Conservation (phyloP, 2,888 invertebrate species). For the Orthosia incerta region DNA sequence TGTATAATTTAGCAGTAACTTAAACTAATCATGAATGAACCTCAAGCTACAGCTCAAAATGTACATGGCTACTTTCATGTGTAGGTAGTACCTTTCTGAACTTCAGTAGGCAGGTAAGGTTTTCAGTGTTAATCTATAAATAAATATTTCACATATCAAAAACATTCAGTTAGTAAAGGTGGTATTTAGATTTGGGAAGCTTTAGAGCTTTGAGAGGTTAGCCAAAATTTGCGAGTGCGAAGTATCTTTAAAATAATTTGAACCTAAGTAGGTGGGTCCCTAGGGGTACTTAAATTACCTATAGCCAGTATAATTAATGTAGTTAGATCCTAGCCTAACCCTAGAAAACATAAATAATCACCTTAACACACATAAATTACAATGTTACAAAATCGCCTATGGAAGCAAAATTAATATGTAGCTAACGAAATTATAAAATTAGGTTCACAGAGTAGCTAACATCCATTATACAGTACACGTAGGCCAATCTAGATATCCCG, state of each 20-base stretch:
- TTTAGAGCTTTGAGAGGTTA: no score
- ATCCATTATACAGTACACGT: conserved; percentile 19
- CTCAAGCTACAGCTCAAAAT: neutral
- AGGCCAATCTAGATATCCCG: conserved; percentile 52
- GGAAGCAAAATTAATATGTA: conserved; percentile 33
- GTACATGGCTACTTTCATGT: neutral
- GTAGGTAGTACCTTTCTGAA: neutral
- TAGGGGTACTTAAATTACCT: neutral
- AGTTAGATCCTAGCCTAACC: neutral
- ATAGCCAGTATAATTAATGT: neutral
- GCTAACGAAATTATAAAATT: conserved; percentile 39
- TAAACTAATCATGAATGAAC: neutral
- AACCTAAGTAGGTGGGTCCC: neutral
- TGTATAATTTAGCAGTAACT: conserved; percentile 34
- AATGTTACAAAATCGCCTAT: conserved; percentile 28
- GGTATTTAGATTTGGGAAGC: no score
- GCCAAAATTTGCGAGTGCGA: neutral
- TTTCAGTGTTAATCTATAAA: no score
- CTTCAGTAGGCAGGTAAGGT: no score
- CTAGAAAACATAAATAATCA: conserved; percentile 19
- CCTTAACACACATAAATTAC: conserved; percentile 1
- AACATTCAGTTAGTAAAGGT: no score
- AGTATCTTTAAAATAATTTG: neutral
- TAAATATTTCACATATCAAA: no score
- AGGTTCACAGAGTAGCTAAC: conserved; percentile 21